Evolutionary conservation across 2,797 vertebrate species (phyloP).

Genomic region (Danio jaintianensis): DNA sequence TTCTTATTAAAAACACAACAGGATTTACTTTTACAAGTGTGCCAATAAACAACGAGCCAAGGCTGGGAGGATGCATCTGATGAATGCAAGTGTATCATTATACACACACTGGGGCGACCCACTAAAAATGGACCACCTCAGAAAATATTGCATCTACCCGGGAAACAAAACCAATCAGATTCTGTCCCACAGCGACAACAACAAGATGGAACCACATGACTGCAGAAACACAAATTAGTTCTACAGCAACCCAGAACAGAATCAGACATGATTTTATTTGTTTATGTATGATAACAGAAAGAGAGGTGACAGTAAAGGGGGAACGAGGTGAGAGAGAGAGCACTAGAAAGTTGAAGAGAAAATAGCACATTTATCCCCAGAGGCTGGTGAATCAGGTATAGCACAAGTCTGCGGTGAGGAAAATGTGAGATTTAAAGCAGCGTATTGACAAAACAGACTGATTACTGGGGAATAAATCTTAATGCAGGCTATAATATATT

Average conservation of each 20-base stretch:
- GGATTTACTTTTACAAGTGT: neutral
- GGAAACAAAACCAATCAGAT: constrained; percentile 36
- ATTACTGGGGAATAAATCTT: neutral
- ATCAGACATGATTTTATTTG: constrained; percentile 13
- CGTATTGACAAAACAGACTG: constrained; percentile 23
- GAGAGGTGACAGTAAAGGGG: neutral
- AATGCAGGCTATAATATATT: neutral
- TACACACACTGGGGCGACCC: constrained; percentile 1
- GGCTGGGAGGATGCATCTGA: neutral
- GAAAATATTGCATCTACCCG: neutral
- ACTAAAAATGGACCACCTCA: constrained; percentile 19
- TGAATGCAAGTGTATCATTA: constrained; percentile 16
- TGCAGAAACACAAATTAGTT: constrained; percentile 35
- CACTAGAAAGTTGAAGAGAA: neutral
- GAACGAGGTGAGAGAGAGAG: constrained; percentile 8
- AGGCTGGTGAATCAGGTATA: constrained; percentile 25
- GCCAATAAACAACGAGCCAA: neutral
- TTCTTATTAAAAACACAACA: neutral
- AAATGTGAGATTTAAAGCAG: neutral
- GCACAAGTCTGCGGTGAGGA: neutral
- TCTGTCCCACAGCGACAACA: constrained; percentile 5
- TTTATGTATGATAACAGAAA: constrained; percentile 21
- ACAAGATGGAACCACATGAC: constrained; percentile 3
- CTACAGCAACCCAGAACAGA: constrained; percentile 18
- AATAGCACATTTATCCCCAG: neutral